Base-by-base conservation (phyloP, 2,888 invertebrate genomes). In the Ischnus inquisitorius region DNA sequence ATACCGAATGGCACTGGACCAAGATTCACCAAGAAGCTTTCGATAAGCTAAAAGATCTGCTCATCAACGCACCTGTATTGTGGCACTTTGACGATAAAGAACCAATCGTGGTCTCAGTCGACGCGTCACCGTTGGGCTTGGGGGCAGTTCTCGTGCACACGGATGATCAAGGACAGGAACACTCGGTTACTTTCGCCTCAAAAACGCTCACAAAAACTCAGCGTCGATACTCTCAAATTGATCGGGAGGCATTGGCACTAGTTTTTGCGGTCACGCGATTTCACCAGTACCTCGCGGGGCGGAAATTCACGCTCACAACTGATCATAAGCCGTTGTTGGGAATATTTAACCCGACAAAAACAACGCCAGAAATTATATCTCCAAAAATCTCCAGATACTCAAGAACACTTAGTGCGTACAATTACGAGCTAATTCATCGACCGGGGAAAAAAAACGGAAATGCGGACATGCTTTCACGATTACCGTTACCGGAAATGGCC, bases 61-160 rank as follows among this genome's bases (percentile, higher is more conserved):
- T 88, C n/a, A 48, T 75, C 62, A 60, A 57, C 16, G 76, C 25
- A 16, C 16, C 57, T n/a, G 76, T 88, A 3, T 60, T 88, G n/a
- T 60, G 51, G n/a, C 86, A 86, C 57, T 89, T 78, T 57, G 82
- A 88, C 77, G 75, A 82, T 6, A 62, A 79, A 39, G 46, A 82
- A 8, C 87, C 86, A 22, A 57, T 93, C 3, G 79, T 85, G 10
- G 78, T 94, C 5, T 89, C 92, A 1, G 89, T 90, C 25, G 93
- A 94, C 88, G 93, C 93, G 0, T 91, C 90, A n/a, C 89, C 90
- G 8, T 85, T 88, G 22, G 91, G 91, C 4, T 41, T 92, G 16
- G 92, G 90, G 0, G 87, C 90, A 19, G 90, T 89, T 25, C 54
- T 89, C 14, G 79, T 84, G 19, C 87, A 90, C 16, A 75, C 72